phyloP scores from a whole-genome alignment of 35 echinoderm and acorn worm species.

The Ptychodera flava region DNA sequence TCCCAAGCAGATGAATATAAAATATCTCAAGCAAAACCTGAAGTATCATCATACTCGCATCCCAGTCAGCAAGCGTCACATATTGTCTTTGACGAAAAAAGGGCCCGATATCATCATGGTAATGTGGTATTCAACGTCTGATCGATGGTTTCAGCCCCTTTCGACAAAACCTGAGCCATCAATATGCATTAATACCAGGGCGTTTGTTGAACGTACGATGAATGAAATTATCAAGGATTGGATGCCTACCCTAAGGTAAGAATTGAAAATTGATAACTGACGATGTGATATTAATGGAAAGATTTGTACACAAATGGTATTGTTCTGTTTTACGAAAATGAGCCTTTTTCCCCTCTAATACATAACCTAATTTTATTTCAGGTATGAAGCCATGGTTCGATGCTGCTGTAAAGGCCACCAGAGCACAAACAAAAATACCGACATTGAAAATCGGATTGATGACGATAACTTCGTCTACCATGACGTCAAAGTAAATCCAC shows the following conservation, averaged over 20 bases:
- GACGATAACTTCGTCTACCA: too few species aligned
- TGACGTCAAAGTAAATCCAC: too few species aligned
- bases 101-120: not conserved
- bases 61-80: not conserved
- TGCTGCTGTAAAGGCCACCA: too few species aligned
- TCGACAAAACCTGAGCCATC: not conserved
- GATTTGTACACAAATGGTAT: too few species aligned
- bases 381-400: too few species aligned
- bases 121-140: not conserved
- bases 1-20: not conserved
- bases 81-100: not conserved
- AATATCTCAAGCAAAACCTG: not conserved
- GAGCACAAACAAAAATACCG: too few species aligned
- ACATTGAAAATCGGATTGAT: too few species aligned
- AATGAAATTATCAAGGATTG: not conserved
- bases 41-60: not conserved
- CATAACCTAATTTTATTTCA: too few species aligned
- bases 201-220: not conserved
- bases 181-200: not conserved
- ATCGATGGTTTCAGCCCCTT: not conserved
- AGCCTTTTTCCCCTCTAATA: too few species aligned
- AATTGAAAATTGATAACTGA: too few species aligned
- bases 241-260: not conserved
- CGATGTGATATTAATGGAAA: too few species aligned
- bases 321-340: too few species aligned